These are phyloP conservation scores for Lepidocolaptes lacrymiger DNA, from an alignment of 2,797 vertebrate species.

Conservation along the genomic window DNA sequence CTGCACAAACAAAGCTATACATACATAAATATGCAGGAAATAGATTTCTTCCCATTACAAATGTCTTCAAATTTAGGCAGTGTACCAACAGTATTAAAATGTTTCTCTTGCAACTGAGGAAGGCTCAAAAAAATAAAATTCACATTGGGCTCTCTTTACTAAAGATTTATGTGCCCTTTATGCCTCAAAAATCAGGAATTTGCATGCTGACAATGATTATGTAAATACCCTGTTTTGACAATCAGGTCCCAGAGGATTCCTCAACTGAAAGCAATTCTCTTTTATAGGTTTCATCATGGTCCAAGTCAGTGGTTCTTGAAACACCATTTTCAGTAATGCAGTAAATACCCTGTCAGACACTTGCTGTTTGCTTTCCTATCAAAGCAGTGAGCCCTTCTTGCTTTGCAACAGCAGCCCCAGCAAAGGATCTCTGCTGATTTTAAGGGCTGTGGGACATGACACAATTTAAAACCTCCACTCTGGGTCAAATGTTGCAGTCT, in stretches of 20 bases:
- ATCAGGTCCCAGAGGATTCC: slow-evolving; percentile 19
- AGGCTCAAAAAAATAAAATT: not conserved
- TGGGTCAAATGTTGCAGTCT: not conserved
- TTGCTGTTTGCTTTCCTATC: not conserved
- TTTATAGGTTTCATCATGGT: slow-evolving; percentile 41
- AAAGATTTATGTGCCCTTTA: slow-evolving; percentile 38
- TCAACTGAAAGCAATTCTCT: slow-evolving; percentile 44
- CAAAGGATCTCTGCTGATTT: not conserved
- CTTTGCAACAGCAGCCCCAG: not conserved
- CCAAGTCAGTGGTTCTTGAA: slow-evolving; percentile 17
- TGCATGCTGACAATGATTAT: slow-evolving; percentile 55
- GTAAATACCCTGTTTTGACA: slow-evolving; percentile 41
- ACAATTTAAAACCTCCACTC: not conserved
- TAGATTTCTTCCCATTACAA: not conserved
- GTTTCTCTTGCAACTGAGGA: not conserved
- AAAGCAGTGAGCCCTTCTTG: not conserved
- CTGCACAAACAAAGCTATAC: not conserved
- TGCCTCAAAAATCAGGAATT: slow-evolving; percentile 48
- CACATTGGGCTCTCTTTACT: not conserved
- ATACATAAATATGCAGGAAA: not conserved
- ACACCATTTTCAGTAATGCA: not conserved
- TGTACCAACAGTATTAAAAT: not conserved
- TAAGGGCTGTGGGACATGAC: not conserved
- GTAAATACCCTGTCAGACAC: not conserved
- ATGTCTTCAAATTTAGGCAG: not conserved